Evolutionary conservation across 2,797 vertebrate genomes (phyloP).

Genomic region (Intellagama lesueurii): DNA sequence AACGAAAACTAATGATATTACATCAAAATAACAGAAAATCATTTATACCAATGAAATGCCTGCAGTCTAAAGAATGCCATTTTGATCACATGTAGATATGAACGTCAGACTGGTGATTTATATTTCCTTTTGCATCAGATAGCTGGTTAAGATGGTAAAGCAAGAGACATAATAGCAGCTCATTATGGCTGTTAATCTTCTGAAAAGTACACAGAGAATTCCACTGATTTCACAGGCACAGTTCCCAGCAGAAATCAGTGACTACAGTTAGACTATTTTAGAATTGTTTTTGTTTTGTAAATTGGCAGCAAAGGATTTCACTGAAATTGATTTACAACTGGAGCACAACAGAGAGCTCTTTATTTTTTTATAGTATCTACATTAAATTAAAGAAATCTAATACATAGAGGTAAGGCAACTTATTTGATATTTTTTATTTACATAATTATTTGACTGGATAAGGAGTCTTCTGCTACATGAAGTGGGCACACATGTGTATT

Average conservation of each 20-base stretch:
- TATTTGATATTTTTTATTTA: not conserved
- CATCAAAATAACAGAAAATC: not conserved
- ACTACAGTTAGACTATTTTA: not conserved
- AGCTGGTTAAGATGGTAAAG: not conserved
- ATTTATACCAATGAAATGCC: not conserved
- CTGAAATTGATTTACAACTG: not conserved
- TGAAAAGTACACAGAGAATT: not conserved
- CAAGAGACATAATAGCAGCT: not conserved
- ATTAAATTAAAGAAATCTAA: not conserved
- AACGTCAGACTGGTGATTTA: not conserved
- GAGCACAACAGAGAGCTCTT: not conserved
- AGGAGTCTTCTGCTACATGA: not conserved
- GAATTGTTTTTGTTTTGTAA: not conserved
- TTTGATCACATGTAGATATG: not conserved
- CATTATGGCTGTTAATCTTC: not conserved
- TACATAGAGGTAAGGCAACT: not conserved
- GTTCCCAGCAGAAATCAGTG: not conserved
- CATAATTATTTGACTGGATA: not conserved
- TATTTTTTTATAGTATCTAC: not conserved
- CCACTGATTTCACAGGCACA: not conserved
- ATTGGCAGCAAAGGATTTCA: no score
- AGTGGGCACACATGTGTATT: not conserved
- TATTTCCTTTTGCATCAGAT: not conserved
- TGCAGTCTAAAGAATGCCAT: not conserved
- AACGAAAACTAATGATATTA: not conserved